phyloP scores from a whole-genome alignment of 2,797 vertebrate species.

The Syngnathus rostellatus region DNA sequence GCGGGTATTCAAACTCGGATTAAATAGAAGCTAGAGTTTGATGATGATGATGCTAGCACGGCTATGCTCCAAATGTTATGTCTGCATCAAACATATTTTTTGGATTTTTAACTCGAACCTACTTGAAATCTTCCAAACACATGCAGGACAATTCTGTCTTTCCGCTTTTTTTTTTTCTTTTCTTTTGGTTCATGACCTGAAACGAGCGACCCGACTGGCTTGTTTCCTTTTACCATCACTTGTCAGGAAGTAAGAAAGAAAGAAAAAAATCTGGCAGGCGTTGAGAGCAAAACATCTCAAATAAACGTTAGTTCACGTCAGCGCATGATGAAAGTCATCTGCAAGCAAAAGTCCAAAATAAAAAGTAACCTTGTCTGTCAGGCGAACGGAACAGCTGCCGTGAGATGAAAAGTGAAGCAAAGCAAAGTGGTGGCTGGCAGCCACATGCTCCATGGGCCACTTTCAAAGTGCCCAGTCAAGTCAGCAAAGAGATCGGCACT shows the following conservation, averaged over 20 bases:
- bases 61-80: too few species aligned
- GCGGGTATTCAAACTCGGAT: too few species aligned
- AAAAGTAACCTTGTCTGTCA: constrained; percentile 8
- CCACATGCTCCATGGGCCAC: constrained; percentile 51
- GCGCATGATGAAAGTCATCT: constrained; percentile 5
- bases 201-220: neutral
- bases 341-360: constrained; percentile 4
- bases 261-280: neutral
- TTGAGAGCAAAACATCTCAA: constrained; percentile 3
- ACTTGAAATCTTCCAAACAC: neutral
- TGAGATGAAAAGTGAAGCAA: constrained; percentile 8
- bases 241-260: neutral
- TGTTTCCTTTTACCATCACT: neutral
- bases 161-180: neutral
- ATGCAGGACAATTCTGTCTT: neutral
- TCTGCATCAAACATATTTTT: too few species aligned
- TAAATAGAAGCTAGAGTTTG: too few species aligned
- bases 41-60: too few species aligned
- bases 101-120: too few species aligned
- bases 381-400: constrained; percentile 14
- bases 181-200: neutral
- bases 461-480: constrained; percentile 57
- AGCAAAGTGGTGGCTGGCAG: constrained; percentile 44
- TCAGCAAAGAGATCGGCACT: constrained; percentile 16
- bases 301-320: neutral